Evolutionary conservation across 2,888 invertebrate genomes (phyloP).

Genomic region (Leptodirus hochenwartii): DNA sequence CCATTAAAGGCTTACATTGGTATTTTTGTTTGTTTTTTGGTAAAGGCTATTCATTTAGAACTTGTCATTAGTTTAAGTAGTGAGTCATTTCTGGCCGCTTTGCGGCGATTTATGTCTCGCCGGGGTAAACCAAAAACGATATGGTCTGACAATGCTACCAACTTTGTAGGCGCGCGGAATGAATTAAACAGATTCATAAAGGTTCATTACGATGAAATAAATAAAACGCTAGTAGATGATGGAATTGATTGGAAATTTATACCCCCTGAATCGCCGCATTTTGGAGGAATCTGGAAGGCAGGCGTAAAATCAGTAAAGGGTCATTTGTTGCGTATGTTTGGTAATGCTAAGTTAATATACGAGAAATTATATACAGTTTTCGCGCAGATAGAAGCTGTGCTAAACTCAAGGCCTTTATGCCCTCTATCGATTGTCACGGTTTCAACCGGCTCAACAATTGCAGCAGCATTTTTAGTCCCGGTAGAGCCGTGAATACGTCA

Average conservation of each 20-base stretch:
- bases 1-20: no score
- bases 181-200: no score
- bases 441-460: constrained; percentile 5
- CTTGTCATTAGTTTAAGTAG: constrained; percentile 5
- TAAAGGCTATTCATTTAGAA: constrained; percentile 8
- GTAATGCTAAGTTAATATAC: constrained; percentile 9
- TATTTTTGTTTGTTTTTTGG: no score
- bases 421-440: constrained; percentile 8
- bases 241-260: constrained; percentile 15
- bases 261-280: constrained; percentile 13
- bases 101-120: not conserved
- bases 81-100: constrained; percentile 6
- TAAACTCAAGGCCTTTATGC: constrained; percentile 13
- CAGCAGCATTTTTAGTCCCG: constrained; percentile 7
- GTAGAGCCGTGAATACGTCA: constrained; percentile 5
- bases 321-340: constrained; percentile 3
- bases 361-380: constrained; percentile 11
- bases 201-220: no score
- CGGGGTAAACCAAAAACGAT: constrained; percentile 3
- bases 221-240: constrained; percentile 5
- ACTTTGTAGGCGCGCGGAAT: constrained; percentile 4
- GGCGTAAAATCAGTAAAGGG: constrained; percentile 9
- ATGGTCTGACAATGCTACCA: constrained; percentile 5
- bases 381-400: constrained; percentile 12
- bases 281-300: constrained; percentile 14